These are phyloP conservation scores for Montipora capricornis DNA, from an alignment of 64 coral and sea anemone species.

Conservation along the genomic window DNA sequence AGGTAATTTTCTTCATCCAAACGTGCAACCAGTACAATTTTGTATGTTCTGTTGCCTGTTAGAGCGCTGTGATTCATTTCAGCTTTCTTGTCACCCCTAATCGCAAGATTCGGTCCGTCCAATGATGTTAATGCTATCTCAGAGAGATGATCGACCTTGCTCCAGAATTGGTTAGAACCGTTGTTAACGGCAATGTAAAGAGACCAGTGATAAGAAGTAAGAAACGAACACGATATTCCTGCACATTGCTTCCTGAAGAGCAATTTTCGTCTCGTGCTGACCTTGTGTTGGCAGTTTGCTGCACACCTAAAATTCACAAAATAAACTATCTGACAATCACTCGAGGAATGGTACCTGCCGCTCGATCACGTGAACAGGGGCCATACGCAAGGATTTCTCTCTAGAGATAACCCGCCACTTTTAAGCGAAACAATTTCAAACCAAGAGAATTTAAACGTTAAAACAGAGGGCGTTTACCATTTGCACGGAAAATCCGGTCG, in stretches of 20 bases:
- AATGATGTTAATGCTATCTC: conserved; percentile 67
- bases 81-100: conserved; percentile 17
- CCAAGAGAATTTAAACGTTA: no score
- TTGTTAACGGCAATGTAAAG: conserved; percentile 31
- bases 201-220: conserved; percentile 68
- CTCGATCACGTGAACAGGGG: no score
- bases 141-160: conserved; percentile 9
- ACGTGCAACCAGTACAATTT: background rate
- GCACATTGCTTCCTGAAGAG: conserved; percentile 60
- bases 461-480: no score
- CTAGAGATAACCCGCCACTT: no score
- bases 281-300: conserved; percentile 67
- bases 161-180: conserved; percentile 17
- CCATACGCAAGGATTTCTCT: no score
- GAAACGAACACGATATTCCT: conserved; percentile 71
- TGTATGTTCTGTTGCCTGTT: conserved; percentile 7
- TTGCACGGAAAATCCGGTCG: no score
- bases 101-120: conserved; percentile 61
- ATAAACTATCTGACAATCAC: no score
- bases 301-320: conserved; percentile 55
- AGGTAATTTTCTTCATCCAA: background rate
- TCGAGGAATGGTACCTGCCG: no score
- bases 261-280: conserved; percentile 61
- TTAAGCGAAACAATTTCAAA: no score
- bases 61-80: conserved; percentile 4